phyloP scores from a whole-genome alignment of 2,797 vertebrate genomes.

The Erpetoichthys calabaricus region DNA sequence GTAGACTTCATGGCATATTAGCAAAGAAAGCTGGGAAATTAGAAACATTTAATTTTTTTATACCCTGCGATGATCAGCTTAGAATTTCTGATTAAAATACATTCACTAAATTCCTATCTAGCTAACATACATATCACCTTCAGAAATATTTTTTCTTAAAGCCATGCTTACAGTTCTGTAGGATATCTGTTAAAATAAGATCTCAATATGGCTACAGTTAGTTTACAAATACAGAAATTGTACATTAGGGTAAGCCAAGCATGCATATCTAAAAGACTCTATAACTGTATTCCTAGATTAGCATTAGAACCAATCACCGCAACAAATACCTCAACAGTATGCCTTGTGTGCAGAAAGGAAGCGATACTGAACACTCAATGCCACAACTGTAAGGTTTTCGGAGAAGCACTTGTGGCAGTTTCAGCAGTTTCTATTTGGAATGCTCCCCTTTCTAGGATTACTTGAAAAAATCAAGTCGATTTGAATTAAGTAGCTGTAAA shows the following conservation, averaged over 20 bases:
- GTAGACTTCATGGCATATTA: too few relatives aligned
- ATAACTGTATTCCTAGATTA: constrained; percentile 86
- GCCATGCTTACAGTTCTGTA: constrained; percentile 67
- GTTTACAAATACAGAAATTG: constrained; percentile 68
- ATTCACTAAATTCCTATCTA: constrained; percentile 30
- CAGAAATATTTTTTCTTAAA: constrained; percentile 36
- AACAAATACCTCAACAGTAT: constrained; percentile 95
- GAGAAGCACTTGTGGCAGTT: constrained; percentile 98
- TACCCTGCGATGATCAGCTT: constrained; percentile 61
- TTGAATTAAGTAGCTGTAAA: constrained; percentile 99
- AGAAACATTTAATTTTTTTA: constrained; percentile 59
- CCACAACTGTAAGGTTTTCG: constrained; percentile 99
- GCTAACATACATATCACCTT: constrained; percentile 19
- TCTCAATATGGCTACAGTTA: constrained; percentile 91
- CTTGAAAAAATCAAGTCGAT: constrained; percentile 99
- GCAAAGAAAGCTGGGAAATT: background rate
- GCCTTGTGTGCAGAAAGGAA: constrained; percentile 90
- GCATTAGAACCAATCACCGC: constrained; percentile 96
- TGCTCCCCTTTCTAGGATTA: constrained; percentile 99
- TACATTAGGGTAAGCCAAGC: constrained; percentile 93
- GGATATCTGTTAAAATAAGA: constrained; percentile 62
- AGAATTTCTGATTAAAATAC: constrained; percentile 43
- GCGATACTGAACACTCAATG: constrained; percentile 96
- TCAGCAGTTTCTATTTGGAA: constrained; percentile 99
- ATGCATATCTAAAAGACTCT: constrained; percentile 94